Evolutionary conservation across 2,888 invertebrate genomes (phyloP), one percentile per base, ranked within the genome.

Genomic region (Drosophila borealis): DNA sequence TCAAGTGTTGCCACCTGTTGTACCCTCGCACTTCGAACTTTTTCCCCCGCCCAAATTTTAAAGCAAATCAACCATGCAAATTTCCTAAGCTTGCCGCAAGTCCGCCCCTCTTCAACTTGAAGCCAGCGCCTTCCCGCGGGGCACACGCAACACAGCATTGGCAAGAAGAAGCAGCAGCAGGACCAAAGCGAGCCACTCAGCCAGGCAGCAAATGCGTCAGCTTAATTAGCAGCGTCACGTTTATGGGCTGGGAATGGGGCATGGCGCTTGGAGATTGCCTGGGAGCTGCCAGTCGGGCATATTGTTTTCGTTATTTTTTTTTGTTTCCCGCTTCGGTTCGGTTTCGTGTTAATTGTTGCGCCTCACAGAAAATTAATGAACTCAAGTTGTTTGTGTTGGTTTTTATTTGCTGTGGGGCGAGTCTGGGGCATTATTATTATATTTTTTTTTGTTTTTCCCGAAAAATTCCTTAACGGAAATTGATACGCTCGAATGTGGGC

Each of bases 191-290:
- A 57, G 57, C 46, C 74, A 75, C 57, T 3, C 75, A 75, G 73
- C 70, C 69, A 78, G 76, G 64, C 78, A 74, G 78, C 77, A 79
- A 85, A 80, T 87, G 88, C 85, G 85, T 86, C 85, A 86, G 89
- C 89, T 86, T 86, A 86, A 86, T 86, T 86, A 86, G 86, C 85
- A 78, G 81, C 86, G 89, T 89, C 86, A 89, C 86, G 88, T 86
- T 81, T 81, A 66, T 37, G 49, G 33, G 34, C n/a, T 19, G 49
- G 56, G 8, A 33, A 33, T 1, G 14, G 19, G 17, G 17, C 29
- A 14, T 21, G 21, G 8, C 29, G 21, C 21, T 8, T 8, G 25
- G 25, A 37, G 50, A 34, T 25, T 13, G 54, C 11, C 34, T 21
- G 36, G 50, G 36, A 29, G n/a, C 49, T 39, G 77, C 29, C 49